phyloP scores from a whole-genome alignment of 2,113 vertebrate genomes.

The Ciconia stormi region DNA sequence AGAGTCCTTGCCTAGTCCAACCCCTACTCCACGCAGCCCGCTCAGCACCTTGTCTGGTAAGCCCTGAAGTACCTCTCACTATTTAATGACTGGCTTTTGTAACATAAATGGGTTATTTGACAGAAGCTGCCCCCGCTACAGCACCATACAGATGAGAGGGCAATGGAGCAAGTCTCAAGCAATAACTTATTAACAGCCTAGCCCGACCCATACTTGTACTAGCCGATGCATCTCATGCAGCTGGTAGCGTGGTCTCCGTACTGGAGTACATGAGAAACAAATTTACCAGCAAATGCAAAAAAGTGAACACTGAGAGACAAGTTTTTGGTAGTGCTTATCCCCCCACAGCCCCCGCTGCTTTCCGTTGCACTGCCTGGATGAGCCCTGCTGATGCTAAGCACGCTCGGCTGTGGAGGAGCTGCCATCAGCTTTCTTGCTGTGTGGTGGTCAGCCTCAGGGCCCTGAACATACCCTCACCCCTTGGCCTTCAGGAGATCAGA shows the following conservation, averaged over 20 bases:
- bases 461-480: not conserved
- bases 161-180: not conserved
- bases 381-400: not conserved
- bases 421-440: not conserved
- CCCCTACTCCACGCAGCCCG: fast-evolving
- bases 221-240: not conserved
- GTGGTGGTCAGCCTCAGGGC: not conserved
- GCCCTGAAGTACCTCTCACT: not conserved
- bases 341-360: not conserved
- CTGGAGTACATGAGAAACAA: not conserved
- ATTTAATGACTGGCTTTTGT: not conserved
- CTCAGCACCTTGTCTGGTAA: not conserved
- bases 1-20: not conserved
- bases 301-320: not conserved
- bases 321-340: not conserved
- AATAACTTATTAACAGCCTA: not conserved
- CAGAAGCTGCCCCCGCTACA: not conserved
- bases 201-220: not conserved
- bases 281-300: not conserved
- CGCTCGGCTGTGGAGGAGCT: not conserved
- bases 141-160: not conserved
- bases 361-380: not conserved
- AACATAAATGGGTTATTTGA: not conserved
- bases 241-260: fast-evolving
- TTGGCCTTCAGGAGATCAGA: not conserved